Percentiles rank a stretch among this genome's conserved stretches.
Evolutionary conservation across 1,140 invertebrate genomes (phyloP).

Genomic region (Hermetia illucens): DNA sequence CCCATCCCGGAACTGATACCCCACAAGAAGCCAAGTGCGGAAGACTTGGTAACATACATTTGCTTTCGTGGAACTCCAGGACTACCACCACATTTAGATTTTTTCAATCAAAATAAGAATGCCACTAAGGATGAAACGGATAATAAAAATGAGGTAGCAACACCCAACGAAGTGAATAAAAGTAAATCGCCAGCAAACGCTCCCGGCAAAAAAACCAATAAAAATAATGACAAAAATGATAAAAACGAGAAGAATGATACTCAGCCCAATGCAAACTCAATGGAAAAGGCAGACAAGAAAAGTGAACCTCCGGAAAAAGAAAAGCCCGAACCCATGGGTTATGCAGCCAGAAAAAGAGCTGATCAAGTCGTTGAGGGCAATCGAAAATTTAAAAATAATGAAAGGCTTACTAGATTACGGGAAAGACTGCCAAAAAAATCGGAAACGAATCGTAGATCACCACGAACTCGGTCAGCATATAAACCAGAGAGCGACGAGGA

Average conservation of each 20-base stretch:
- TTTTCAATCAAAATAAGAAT: conserved; percentile 39
- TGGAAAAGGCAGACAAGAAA: conserved; percentile 4
- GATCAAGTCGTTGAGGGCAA: conserved; percentile 25
- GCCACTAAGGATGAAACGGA: background rate
- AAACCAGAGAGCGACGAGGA: background rate
- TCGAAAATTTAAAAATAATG: conserved; percentile 7
- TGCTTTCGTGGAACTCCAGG: conserved; percentile 70
- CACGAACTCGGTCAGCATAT: background rate
- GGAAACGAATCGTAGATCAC: conserved; percentile 1
- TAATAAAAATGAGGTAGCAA: conserved; percentile 4
- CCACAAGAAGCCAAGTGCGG: conserved; percentile 65
- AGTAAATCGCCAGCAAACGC: background rate
- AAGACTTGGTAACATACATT: conserved; percentile 81
- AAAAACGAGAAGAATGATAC: background rate
- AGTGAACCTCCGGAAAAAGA: conserved; percentile 3
- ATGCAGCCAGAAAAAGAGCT: conserved; percentile 38
- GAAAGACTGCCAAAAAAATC: conserved; percentile 5
- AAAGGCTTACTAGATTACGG: background rate
- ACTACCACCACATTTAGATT: conserved; percentile 57
- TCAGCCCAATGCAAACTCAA: conserved; percentile 2
- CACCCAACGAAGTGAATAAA: conserved; percentile 3
- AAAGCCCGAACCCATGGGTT: conserved; percentile 29
- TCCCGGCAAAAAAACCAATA: conserved; percentile 2
- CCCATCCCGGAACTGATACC: conserved; percentile 42
- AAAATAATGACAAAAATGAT: no score